Evolutionary conservation across 2,888 invertebrate species (phyloP), one percentile per base, ranked within the genome.

Genomic region (Tryphoninae sp.): DNA sequence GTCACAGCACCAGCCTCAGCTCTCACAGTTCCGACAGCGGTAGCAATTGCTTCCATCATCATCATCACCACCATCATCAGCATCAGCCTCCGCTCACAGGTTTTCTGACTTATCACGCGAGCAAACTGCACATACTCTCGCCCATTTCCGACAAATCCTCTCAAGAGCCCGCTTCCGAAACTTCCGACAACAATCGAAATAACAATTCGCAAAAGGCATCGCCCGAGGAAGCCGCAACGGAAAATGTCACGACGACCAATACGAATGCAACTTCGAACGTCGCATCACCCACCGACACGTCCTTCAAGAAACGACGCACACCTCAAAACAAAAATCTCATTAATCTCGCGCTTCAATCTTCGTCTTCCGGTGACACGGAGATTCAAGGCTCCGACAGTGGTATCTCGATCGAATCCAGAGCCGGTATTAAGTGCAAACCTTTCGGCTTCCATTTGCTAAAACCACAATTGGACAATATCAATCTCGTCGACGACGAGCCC

Each of bases 131-230:
- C 92, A 96, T 97, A 90, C 93, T 97, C 64, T 97, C 97, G 88
- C 97, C 97, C 22, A 97, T 97, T 88, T 97, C 97, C 78, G 97
- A 97, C 92, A 97, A 97, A 92, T 97, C 97, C 23, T 97, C 97
- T 0, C 97, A 96, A 92, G 97, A 97, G 89, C 96, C 96, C 16
- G 96, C 95, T 22, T 96, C 96, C 7, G 97, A 97, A 91, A 95
- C 96, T 22, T 96, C 96, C 11, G 96, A 96, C 88, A 96, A 96
- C 89, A 96, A 96, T 87, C 95, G 95, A 86, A 95, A 96, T 90
- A 96, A 96, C 89, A 96, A 96, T 88, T 96, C 96, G 0, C 96
- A 96, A 89, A 96, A 96, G 89, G 95, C 95, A 68, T 95, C 96
- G 22, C 96, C 96, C 0, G 96, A 96, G 88, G 95, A 95, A 83